Base-by-base conservation (phyloP, 2,797 vertebrate genomes). In the Protosalanx chinensis region DNA sequence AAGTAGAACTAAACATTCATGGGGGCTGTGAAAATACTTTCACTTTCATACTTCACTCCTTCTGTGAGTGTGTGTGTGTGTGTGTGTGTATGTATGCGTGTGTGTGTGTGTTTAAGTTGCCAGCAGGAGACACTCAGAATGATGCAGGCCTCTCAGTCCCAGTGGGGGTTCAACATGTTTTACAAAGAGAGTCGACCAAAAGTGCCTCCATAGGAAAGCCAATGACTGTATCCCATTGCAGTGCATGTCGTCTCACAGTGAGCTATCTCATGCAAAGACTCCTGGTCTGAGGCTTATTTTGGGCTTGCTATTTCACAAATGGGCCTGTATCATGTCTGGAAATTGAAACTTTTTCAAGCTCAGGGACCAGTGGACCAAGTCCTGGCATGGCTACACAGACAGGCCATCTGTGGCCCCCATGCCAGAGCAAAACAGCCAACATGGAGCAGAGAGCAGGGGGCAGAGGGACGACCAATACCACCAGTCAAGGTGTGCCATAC, bases 401-500 rank as follows among this genome's bases (percentile, higher is more conserved):
- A 3, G 30, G 72, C 87, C 88, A 88, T 89, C 87, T 90, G 89
- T 80, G 83, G 84, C 76, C 83, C 83, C 73, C 84, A 74, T 82
- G 83, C 84, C 82, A 79, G 77, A 79, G 83, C 85, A 81, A 77
- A 64, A 76, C 78, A 66, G 85, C 85, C 89, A 90, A 86, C 79
- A 76, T 12, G 67, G 61, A 79, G 77, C 79, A 73, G 76, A 77
- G 78, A 79, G 83, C 87, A 82, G 80, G 83, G 73, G 73, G 76
- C 74, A 81, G 76, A 78, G 80, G 72, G 30, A 73, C 68, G 41
- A 46, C 41, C 41, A 46, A 46, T 12, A 46, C 10, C 41, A 68
- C 49, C 77, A 72, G 72, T 70, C 75, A 73, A 5, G 37, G 2
- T 53, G 58, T 70, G 68, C 68, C 61, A 75, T 76, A 78, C 32